phyloP scores from a whole-genome alignment of 2,888 invertebrate genomes.

The Rotaria magnacalcarata region DNA sequence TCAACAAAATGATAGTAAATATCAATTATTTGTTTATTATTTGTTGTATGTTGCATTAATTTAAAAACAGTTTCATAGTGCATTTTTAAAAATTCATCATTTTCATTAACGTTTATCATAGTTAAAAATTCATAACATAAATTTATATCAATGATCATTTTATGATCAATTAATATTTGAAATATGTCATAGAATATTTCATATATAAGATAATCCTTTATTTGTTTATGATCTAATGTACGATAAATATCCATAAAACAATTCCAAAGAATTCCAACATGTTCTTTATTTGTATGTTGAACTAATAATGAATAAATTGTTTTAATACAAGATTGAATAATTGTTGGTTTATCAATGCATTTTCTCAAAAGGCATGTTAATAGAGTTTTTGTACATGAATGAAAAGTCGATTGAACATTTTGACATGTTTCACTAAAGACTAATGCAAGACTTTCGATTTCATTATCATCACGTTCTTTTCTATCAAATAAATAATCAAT shows the following conservation, averaged over 20 bases:
- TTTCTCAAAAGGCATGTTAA: neutral
- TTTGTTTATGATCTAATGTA: neutral
- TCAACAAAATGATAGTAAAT: neutral
- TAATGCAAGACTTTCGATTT: neutral
- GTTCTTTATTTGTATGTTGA: neutral
- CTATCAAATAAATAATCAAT: constrained; percentile 17
- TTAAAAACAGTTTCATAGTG: neutral
- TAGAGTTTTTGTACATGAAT: constrained; percentile 27
- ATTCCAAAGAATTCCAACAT: neutral
- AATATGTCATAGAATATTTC: neutral
- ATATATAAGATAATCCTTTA: neutral
- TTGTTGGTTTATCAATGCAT: neutral
- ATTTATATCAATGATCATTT: neutral
- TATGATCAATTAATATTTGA: neutral
- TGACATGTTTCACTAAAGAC: neutral
- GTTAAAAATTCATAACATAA: constrained; percentile 3
- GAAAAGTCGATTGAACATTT: constrained; percentile 10
- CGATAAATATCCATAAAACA: neutral
- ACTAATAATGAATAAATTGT: neutral
- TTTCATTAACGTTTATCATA: neutral
- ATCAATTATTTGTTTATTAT: neutral
- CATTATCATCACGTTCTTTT: neutral
- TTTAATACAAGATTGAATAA: neutral
- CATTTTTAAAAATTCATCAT: neutral
- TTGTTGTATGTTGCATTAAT: neutral